Conservation (phyloP, 2,888 invertebrate species). For the Peribatodes rhomboidaria region DNA sequence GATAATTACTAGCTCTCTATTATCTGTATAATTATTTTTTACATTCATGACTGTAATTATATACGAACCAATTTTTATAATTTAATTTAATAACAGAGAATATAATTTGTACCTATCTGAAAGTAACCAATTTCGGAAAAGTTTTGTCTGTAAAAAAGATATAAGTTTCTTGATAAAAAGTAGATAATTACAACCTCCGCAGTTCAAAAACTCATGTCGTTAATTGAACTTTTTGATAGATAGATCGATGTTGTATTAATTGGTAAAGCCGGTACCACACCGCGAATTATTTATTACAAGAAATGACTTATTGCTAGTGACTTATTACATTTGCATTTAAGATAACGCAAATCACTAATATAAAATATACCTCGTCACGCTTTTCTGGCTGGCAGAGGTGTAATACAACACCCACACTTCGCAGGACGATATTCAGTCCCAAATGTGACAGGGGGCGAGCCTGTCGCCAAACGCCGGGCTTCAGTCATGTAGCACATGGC, state of each 20-base stretch:
- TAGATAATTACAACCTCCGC: constrained; percentile 6
- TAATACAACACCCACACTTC: too few species aligned
- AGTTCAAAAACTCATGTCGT: constrained; percentile 23
- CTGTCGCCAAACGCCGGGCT: too few species aligned
- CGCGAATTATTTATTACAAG: background rate
- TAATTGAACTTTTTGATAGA: constrained; percentile 28
- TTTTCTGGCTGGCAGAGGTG: too few species aligned
- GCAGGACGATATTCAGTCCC: too few species aligned
- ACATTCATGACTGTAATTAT: background rate
- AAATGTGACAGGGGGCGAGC: too few species aligned
- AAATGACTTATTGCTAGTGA: background rate
- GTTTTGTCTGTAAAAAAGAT: constrained; percentile 7
- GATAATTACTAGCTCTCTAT: constrained; percentile 2
- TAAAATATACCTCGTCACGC: too few species aligned
- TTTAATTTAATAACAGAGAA: too few species aligned
- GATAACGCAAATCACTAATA: too few species aligned
- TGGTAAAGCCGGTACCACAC: constrained; percentile 3
- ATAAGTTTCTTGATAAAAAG: background rate
- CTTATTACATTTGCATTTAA: too few species aligned
- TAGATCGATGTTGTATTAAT: constrained; percentile 24
- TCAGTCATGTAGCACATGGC: too few species aligned
- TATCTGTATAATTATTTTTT: background rate
- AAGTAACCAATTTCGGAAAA: background rate
- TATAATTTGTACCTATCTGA: too few species aligned
- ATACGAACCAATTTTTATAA: constrained; percentile 1